Base-by-base conservation (phyloP, 1,140 invertebrate species). In the Bombus waltoni region DNA sequence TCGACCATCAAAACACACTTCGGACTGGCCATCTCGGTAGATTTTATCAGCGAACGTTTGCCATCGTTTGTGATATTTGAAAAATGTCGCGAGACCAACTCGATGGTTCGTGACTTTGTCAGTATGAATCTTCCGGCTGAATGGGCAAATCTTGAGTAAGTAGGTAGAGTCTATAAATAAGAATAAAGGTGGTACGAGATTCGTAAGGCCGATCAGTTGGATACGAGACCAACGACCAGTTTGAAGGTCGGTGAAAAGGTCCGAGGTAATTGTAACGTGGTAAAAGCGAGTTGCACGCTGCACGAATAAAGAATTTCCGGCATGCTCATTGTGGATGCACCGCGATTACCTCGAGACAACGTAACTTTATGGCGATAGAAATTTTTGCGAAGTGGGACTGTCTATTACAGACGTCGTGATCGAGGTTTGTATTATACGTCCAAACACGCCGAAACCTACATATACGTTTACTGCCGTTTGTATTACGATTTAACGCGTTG, bases 1-100 rank as follows among this genome's bases (percentile, higher is more conserved):
- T 90, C 86, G 85, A 90, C 87, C 81, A 86, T 91, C 92, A 89
- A 93, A 93, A 93, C 83, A 86, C 91, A 73, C 86, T 82, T 79
- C 81, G 62, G 87, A 35, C 40, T 62, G 71, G 62, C 66, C 32
- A 59, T n/a, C 32, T 53, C 32, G 25, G 47, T 40, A 47, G 62
- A 72, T 79, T 42, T 74, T 38, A 79, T 59, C n/a, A 15, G 68
- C 66, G 18, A 32, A 44, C 42, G 70, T 40, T 42, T 65, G 44
- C 38, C 59, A 42, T 59, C 77, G 28, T n/a, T 38, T 25, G 28
- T 8, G 35, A 35, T 65, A 35, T 6, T 18, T 11, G 57, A 53
- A 44, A 84, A 47, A 42, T 18, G 22, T 66, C n/a, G 11, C 1
- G 15, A 40, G 47, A 70, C 40, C 66, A 18, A 40, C 18, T 25